Evolutionary conservation across 2,888 invertebrate genomes (phyloP).

Genomic region (Darwinula stevensoni): DNA sequence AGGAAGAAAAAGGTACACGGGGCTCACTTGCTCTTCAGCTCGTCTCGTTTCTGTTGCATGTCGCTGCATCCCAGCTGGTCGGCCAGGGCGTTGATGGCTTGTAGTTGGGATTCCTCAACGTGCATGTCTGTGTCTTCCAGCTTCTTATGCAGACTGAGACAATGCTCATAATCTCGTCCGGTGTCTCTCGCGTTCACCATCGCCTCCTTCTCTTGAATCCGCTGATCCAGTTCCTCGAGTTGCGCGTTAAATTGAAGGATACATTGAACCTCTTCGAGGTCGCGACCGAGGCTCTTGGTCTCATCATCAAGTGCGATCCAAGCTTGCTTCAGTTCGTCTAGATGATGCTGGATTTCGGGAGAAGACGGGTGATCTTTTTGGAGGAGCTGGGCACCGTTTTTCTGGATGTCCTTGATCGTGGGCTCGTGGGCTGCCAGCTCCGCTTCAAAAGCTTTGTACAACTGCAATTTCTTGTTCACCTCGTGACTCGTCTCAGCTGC

Average conservation of each 20-base stretch:
- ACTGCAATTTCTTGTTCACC: constrained; percentile 64
- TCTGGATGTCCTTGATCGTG: constrained; percentile 49
- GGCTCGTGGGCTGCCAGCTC: constrained; percentile 63
- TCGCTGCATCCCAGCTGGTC: constrained; percentile 45
- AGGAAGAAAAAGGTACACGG: too few species aligned
- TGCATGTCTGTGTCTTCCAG: constrained; percentile 80
- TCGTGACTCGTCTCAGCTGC: constrained; percentile 48
- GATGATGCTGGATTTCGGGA: constrained; percentile 32
- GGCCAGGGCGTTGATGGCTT: constrained; percentile 51
- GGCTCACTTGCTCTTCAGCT: constrained; percentile 37
- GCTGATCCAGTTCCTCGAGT: constrained; percentile 75
- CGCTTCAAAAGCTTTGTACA: constrained; percentile 79
- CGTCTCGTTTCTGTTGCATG: constrained; percentile 47
- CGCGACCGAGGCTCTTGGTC: constrained; percentile 32
- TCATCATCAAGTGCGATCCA: constrained; percentile 50
- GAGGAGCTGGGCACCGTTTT: constrained; percentile 21
- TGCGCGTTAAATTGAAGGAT: constrained; percentile 90
- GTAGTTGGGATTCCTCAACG: constrained; percentile 71
- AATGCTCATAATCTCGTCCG: constrained; percentile 87
- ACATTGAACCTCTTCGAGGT: constrained; percentile 86
- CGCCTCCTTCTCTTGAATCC: constrained; percentile 73
- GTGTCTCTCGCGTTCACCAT: constrained; percentile 63
- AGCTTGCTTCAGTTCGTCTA: constrained; percentile 33
- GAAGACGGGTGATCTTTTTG: constrained; percentile 37
- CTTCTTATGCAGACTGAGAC: constrained; percentile 59